Conservation (phyloP, 2,113 vertebrate species). For the Bettongia penicillata region DNA sequence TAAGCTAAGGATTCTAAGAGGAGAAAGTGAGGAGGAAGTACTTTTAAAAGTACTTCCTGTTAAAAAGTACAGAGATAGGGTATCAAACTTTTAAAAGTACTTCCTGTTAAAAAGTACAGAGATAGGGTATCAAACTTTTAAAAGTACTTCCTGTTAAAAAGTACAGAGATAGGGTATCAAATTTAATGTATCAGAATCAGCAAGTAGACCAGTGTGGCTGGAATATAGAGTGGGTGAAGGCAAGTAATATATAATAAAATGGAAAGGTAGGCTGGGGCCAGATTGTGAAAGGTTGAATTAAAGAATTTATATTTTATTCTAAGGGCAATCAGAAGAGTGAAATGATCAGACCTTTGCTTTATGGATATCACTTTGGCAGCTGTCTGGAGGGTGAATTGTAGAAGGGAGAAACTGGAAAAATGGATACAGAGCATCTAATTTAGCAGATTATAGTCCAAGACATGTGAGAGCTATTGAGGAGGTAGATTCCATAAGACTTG, state of each 20-base stretch:
- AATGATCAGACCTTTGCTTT: neutral
- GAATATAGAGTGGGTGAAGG: neutral
- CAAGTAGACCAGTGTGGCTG: neutral
- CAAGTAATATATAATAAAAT: neutral
- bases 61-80: neutral
- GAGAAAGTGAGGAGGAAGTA: neutral
- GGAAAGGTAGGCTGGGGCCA: neutral
- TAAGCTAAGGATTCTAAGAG: neutral
- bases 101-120: no score
- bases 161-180: neutral
- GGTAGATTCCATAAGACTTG: neutral
- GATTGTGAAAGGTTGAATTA: neutral
- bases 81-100: no score
- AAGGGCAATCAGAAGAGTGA: neutral
- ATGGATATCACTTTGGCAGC: neutral
- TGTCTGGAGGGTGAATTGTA: neutral
- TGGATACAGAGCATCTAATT: neutral
- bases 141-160: no score
- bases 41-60: no score
- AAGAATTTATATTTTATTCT: neutral
- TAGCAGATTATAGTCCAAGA: neutral
- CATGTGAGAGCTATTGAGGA: neutral
- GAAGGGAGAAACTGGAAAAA: neutral
- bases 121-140: no score
- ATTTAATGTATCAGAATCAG: neutral